phyloP scores from a whole-genome alignment of 1,140 invertebrate genomes.

The Ostrea denselamellosa region DNA sequence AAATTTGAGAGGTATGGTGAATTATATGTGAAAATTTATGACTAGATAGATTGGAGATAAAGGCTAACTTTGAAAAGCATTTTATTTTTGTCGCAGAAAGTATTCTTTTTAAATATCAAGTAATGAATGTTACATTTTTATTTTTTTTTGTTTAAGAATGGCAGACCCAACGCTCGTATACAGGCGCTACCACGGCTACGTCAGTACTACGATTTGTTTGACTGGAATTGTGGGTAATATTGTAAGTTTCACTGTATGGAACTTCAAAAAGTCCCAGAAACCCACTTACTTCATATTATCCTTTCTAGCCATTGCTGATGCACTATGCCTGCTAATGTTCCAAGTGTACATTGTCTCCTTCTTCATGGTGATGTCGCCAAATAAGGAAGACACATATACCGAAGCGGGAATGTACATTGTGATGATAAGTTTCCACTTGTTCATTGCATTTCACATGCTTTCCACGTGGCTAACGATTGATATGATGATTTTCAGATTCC shows the following conservation, averaged over 20 bases:
- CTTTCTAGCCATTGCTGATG: conserved; percentile 20
- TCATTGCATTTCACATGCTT: conserved; percentile 26
- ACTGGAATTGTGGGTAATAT: conserved; percentile 35
- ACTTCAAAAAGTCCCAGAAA: neutral
- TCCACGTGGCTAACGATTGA: conserved; percentile 33
- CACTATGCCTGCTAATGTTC: neutral
- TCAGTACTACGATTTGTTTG: conserved; percentile 1
- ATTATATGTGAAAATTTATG: no score
- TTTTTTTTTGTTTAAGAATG: neutral
- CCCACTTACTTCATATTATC: neutral
- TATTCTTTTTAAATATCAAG: no score
- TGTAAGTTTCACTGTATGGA: conserved; percentile 30
- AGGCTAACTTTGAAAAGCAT: no score
- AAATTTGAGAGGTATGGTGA: no score
- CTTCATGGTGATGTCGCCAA: conserved; percentile 26
- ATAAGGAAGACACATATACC: conserved; percentile 7
- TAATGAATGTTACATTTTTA: no score
- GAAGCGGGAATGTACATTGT: conserved; percentile 26
- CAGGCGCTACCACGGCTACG: conserved; percentile 28
- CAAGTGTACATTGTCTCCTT: neutral
- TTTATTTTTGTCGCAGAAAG: no score
- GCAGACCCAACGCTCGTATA: neutral
- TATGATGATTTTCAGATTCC: conserved; percentile 29
- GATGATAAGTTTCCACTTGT: conserved; percentile 38
- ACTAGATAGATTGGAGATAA: no score